A percentile compares a stretch with the other conserved stretches of the same genome.
Conservation (phyloP, 2,113 vertebrate species). For the Coracopsis vasa region DNA sequence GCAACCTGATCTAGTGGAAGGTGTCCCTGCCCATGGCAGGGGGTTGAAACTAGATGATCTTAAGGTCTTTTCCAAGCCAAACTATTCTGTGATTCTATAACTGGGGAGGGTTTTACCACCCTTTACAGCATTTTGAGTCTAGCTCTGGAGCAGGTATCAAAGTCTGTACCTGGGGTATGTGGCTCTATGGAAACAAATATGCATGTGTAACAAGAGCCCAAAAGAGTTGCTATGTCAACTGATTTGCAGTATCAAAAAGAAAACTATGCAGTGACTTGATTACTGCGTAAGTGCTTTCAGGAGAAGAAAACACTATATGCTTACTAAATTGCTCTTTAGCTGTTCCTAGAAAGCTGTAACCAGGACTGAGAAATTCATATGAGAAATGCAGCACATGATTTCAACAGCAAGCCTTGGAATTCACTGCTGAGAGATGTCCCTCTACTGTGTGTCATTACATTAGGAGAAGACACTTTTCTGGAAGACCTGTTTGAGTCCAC, state of each 20-base stretch:
- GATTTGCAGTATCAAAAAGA: background rate
- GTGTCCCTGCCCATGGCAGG: background rate
- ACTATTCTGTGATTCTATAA: background rate
- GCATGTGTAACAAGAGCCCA: background rate
- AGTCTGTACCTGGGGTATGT: background rate
- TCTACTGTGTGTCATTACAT: background rate
- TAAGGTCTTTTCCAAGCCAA: background rate
- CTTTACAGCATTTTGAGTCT: background rate
- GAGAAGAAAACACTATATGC: background rate
- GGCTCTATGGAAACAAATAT: background rate
- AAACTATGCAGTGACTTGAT: background rate
- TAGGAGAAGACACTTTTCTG: background rate
- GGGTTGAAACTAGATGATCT: background rate
- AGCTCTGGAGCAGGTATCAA: background rate
- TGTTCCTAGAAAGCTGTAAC: background rate
- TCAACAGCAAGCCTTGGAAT: background rate
- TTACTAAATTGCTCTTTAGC: background rate
- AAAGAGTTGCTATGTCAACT: background rate
- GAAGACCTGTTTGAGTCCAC: background rate
- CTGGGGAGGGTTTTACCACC: background rate
- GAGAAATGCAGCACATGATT: background rate
- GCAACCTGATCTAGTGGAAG: background rate
- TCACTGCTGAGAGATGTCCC: background rate
- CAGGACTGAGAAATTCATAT: background rate
- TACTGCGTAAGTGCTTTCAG: background rate